These are phyloP conservation scores for Colletes collaris DNA, from an alignment of 2,888 invertebrate genomes.

Conservation along the genomic window DNA sequence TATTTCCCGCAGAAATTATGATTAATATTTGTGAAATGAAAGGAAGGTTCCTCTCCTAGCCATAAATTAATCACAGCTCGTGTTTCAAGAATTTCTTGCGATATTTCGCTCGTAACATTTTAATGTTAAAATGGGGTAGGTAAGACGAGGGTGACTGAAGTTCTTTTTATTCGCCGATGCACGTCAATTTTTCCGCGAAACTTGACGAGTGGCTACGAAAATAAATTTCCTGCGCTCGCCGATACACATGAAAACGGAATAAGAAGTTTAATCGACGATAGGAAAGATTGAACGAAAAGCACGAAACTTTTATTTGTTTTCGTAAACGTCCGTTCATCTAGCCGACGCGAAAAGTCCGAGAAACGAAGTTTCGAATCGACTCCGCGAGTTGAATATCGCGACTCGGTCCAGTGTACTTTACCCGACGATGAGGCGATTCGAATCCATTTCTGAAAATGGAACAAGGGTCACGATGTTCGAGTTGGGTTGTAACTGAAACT, in stretches of 20 bases:
- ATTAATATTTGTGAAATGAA: constrained; percentile 4
- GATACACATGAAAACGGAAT: neutral
- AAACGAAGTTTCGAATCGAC: constrained; percentile 39
- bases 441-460: constrained; percentile 52
- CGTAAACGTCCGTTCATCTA: constrained; percentile 3
- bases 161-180: neutral
- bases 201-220: neutral
- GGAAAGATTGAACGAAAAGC: neutral
- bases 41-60: neutral
- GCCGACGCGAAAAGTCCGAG: constrained; percentile 25
- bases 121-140: too few relatives aligned
- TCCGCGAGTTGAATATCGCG: constrained; percentile 37
- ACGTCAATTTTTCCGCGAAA: neutral
- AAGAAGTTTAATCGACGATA: constrained; percentile 32
- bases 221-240: neutral
- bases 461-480: constrained; percentile 27
- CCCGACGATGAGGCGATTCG: constrained; percentile 38
- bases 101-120: neutral
- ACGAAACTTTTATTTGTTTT: constrained; percentile 51
- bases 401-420: constrained; percentile 19
- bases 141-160: neutral
- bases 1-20: neutral
- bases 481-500: constrained; percentile 42
- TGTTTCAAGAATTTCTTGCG: neutral
- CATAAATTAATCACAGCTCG: constrained; percentile 9